A percentile compares a stretch with the other conserved stretches of the same genome.
phyloP scores from a whole-genome alignment of 2,797 vertebrate genomes.

The Apogon talboti region DNA sequence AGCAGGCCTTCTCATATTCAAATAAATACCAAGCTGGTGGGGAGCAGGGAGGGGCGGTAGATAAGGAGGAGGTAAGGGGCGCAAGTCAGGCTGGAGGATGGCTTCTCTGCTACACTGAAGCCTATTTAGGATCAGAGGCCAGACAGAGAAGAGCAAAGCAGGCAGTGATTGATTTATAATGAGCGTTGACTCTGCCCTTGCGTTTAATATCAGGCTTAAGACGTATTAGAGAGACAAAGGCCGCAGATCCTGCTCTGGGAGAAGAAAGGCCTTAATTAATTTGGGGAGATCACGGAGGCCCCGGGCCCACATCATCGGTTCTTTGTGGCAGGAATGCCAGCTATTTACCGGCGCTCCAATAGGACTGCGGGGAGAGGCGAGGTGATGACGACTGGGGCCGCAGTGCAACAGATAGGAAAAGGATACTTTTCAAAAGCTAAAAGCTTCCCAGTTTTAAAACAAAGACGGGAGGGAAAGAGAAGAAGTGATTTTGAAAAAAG shows the following conservation, averaged over 20 bases:
- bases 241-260: slow-evolving; percentile 48
- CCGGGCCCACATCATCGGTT: slow-evolving; percentile 80
- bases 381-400: slow-evolving; percentile 87
- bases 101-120: slow-evolving; percentile 66
- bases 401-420: slow-evolving; percentile 83
- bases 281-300: slow-evolving; percentile 79
- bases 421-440: slow-evolving; percentile 91
- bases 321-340: slow-evolving; percentile 88
- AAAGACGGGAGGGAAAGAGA: slow-evolving; percentile 79
- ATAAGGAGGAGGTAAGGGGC: slow-evolving; percentile 64
- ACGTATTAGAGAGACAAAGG: slow-evolving; percentile 75
- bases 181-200: slow-evolving; percentile 60
- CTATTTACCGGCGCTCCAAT: slow-evolving; percentile 84
- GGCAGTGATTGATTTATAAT: slow-evolving; percentile 81
- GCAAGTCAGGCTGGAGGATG: slow-evolving; percentile 47
- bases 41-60: slow-evolving; percentile 64
- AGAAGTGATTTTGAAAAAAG: slow-evolving; percentile 82
- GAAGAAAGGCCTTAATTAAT: slow-evolving; percentile 86
- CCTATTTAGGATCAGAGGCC: slow-evolving; percentile 63
- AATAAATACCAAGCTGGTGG: slow-evolving; percentile 81
- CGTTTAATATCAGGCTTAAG: slow-evolving; percentile 78
- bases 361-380: slow-evolving; percentile 72
- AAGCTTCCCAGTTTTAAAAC: slow-evolving; percentile 91
- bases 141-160: slow-evolving; percentile 65
- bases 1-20: slow-evolving; percentile 82